A percentile compares a stretch with the other conserved stretches of the same genome.
Evolutionary conservation across 2,888 invertebrate species (phyloP).

Genomic region (Caenorhabditis panamensis): DNA sequence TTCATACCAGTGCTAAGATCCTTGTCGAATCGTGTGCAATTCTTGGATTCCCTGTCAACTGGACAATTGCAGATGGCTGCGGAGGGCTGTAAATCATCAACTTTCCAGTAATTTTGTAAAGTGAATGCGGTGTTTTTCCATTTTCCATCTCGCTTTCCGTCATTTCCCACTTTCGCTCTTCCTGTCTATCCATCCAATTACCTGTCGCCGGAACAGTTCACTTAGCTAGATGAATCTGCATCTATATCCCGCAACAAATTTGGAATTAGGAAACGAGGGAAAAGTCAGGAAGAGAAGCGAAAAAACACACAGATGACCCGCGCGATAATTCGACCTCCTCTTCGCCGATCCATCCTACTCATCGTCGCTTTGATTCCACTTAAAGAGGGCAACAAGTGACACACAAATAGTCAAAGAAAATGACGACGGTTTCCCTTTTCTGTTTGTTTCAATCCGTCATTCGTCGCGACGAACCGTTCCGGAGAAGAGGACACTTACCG

Average conservation of each 20-base stretch:
- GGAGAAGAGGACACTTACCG: constrained; percentile 63
- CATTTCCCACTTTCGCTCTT: not conserved
- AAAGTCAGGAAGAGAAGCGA: not conserved
- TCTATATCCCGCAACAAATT: constrained; percentile 11
- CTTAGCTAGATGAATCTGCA: too few relatives aligned
- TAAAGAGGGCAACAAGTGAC: constrained; percentile 25
- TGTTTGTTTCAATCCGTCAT: not conserved
- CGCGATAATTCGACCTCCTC: constrained; percentile 36
- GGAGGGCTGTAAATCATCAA: too few relatives aligned
- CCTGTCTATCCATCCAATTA: constrained; percentile 2
- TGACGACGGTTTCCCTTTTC: constrained; percentile 3
- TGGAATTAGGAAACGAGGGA: not conserved
- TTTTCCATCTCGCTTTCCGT: too few relatives aligned
- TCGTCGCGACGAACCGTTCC: not conserved
- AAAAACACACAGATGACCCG: constrained; percentile 16
- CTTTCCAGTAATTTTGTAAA: too few relatives aligned
- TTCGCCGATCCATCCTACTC: constrained; percentile 16
- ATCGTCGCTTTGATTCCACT: constrained; percentile 5
- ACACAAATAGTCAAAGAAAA: constrained; percentile 9
- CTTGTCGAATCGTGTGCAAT: constrained; percentile 70
- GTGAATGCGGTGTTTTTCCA: too few relatives aligned
- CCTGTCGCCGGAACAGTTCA: not conserved
- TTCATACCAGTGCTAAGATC: constrained; percentile 36
- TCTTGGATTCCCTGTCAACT: constrained; percentile 59
- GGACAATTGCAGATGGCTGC: constrained; percentile 76